Base-by-base conservation (phyloP, 2,113 vertebrate species). In the Thryonomys swinderianus region DNA sequence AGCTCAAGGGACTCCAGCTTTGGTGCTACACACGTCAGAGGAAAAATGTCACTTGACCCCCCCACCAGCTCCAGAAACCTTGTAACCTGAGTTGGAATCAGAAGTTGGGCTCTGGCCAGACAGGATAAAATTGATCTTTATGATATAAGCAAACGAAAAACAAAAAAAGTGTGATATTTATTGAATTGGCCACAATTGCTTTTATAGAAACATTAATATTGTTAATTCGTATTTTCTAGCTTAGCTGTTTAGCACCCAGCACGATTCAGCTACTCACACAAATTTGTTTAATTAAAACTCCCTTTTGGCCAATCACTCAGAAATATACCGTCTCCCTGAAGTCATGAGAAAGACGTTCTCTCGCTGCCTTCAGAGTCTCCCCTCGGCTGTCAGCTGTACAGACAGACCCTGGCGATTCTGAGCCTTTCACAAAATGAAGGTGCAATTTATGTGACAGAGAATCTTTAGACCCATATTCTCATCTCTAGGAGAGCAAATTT, bases 261-360 rank as follows among this genome's bases (percentile, higher is more conserved):
- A 25, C 67, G 83, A 69, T 88, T 67, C 57, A 74, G n/a, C n/a
- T 91, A 61, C 18, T 42, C 37, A 73, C 5, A 25, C 34, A 90
- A 48, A 73, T 94, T 94, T 81, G 76, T 93, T 91, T 89, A 90
- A 90, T 90, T 87, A 80, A 93, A 88, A 88, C 67, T 92, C 57
- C 57, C 66, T 78, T 87, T 57, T 42, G 79, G 32, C 18, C 93
- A 88, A 57, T 79, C 85, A 85, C n/a, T 82, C 55, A 94, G 61
- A 85, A 88, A 66, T 48, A 37, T 48, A 34, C 3, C 57, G n/a
- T 86, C 27, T 85, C 53, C 45, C 64, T 40, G 30, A 74, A n/a
- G 14, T 61, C 48, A 64, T 69, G 20, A 55, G n/a, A 27, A 61
- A 42, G n/a, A 37, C 16, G 27, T 34, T 78, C 55, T 73, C 32